Evolutionary conservation across 2,113 vertebrate species (phyloP).

Genomic region (Hypanus sabinus): DNA sequence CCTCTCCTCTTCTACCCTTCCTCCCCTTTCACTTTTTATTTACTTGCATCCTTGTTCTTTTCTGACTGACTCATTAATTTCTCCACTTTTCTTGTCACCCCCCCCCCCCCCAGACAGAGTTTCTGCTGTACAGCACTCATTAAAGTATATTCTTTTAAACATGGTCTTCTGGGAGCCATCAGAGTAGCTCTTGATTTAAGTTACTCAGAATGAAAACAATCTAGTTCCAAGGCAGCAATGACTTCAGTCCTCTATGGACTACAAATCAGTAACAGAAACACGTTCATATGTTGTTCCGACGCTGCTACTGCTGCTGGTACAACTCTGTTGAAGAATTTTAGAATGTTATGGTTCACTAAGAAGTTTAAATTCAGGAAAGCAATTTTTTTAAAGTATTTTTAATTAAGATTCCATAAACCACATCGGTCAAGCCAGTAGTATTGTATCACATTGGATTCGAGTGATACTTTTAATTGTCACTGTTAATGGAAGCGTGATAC

Average conservation of each 20-base stretch:
- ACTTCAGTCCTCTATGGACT: background rate
- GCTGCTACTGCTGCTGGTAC: background rate
- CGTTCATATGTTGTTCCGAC: background rate
- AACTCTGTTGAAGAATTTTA: background rate
- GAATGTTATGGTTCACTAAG: background rate
- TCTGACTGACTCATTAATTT: background rate
- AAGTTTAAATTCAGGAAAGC: background rate
- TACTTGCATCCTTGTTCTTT: background rate
- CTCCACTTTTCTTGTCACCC: background rate
- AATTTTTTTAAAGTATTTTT: background rate
- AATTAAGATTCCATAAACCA: background rate
- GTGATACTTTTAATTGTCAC: background rate
- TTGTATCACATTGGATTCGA: background rate
- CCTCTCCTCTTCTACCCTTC: too few relatives aligned
- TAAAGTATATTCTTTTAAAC: background rate
- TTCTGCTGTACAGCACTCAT: background rate
- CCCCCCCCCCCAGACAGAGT: too few relatives aligned
- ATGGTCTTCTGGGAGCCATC: background rate
- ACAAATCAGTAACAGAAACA: background rate
- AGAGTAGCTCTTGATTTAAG: background rate
- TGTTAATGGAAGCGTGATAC: background rate
- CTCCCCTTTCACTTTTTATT: background rate
- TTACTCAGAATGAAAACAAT: background rate
- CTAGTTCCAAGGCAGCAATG: background rate
- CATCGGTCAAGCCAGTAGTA: too few relatives aligned